Percentiles rank a stretch among this genome's conserved stretches.
Evolutionary conservation across 1,140 invertebrate genomes (phyloP).

Genomic region (Leptinotarsa lineolata): DNA sequence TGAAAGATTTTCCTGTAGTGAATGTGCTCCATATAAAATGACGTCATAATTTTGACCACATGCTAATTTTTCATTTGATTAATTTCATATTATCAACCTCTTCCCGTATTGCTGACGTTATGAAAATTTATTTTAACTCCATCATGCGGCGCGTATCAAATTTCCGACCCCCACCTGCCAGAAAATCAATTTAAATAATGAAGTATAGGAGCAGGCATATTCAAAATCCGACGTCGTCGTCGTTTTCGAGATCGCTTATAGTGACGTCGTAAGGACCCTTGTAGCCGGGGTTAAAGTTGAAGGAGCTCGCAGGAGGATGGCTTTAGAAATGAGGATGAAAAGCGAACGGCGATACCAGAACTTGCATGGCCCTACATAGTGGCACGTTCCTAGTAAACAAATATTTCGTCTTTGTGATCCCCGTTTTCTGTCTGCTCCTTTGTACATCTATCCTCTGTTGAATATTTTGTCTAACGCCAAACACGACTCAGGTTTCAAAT

Average conservation of each 20-base stretch:
- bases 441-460: background rate
- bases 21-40: too few relatives aligned
- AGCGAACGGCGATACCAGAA: background rate
- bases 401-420: constrained; percentile 6
- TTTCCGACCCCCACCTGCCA: background rate
- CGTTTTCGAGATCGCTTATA: constrained; percentile 5
- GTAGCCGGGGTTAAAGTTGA: background rate
- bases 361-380: background rate
- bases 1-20: too few relatives aligned
- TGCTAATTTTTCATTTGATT: background rate
- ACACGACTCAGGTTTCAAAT: background rate
- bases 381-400: background rate
- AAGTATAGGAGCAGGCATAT: constrained; percentile 3
- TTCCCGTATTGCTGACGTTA: background rate
- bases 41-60: too few relatives aligned
- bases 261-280: background rate
- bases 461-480: background rate
- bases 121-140: background rate
- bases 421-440: background rate
- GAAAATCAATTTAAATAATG: constrained; percentile 9
- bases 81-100: background rate
- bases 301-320: background rate
- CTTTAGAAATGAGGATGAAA: background rate
- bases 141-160: constrained; percentile 4
- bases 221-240: constrained; percentile 2